Conservation (phyloP, 2,888 invertebrate genomes). For the Leptopilina drosophilae region DNA sequence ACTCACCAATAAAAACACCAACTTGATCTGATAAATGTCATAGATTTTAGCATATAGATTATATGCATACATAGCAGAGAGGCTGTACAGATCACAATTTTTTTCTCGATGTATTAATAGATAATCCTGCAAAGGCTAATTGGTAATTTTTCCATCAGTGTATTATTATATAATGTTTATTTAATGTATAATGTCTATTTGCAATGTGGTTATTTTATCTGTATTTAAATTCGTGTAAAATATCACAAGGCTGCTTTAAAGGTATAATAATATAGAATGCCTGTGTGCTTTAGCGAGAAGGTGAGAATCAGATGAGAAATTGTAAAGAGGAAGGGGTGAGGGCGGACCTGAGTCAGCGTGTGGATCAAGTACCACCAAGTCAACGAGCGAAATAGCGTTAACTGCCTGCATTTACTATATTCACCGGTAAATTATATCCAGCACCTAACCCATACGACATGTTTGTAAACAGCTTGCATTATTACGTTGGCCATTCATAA, state of each 20-base stretch:
- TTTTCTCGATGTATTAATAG: no score
- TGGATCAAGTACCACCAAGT: conserved; percentile 72
- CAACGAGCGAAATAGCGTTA: conserved; percentile 70
- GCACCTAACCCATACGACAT: conserved; percentile 53
- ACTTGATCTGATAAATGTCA: no score
- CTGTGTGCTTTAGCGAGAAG: conserved; percentile 35
- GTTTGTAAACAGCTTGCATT: conserved; percentile 65
- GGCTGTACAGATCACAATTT: no score
- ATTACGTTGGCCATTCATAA: conserved; percentile 71
- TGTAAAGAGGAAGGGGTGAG: conserved; percentile 55
- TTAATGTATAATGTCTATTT: not conserved
- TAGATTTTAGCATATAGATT: no score
- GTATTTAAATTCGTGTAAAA: not conserved
- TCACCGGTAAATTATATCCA: conserved; percentile 61
- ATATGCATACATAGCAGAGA: no score
- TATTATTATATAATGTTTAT: no score
- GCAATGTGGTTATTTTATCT: not conserved
- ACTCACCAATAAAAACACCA: no score
- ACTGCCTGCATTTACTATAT: conserved; percentile 61
- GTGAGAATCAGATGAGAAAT: conserved; percentile 43
- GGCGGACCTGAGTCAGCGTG: conserved; percentile 76
- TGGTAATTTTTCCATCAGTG: no score
- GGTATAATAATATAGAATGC: not conserved
- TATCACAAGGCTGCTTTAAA: conserved; percentile 12
- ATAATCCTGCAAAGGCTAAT: no score